Evolutionary conservation across 2,797 vertebrate genomes (phyloP), one percentile per base, ranked within the genome.

Genomic region (Argyrosomus regius): DNA sequence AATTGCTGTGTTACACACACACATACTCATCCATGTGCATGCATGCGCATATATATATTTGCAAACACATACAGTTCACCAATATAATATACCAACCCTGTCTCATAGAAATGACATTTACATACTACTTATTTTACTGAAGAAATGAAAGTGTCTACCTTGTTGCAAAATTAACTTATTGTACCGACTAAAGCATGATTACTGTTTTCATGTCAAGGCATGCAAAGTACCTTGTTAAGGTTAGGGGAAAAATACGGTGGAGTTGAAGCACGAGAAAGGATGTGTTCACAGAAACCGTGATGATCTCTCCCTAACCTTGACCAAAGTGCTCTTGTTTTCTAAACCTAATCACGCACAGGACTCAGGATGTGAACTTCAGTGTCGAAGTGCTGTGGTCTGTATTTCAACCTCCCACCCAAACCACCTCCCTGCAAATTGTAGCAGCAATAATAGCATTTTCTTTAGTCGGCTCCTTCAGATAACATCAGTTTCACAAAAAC

Each of bases 1-100:
- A 92, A 90, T 93, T 77, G 81, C 88, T 86, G 86, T 62, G 22
- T 87, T 87, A 85, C 79, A 84, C 74, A 80, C 66, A 35, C 35
- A 35, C 35, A 35, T 2, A 8, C 35, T 35, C 35, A 35, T 39
- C 35, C 35, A 9, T 78, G 72, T 76, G 72, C 66, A 63, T 48
- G 43, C 77, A 56, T 22, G 17, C 62, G 41, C 60, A 31, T 67
- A 81, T 64, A 78, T 74, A 78, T 74, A 68, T 81, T 77, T 84
- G 31, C 54, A 61, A 77, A 68, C 56, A n/a, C 63, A 69, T 62
- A 54, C 68, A 45, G 16, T 75, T 68, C 63, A 68, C 26, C 62
- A 60, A 58, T 48, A 57, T 18, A 68, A 14, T 75, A 64, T 39
- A n/a, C 4, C 18, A 57, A 54, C 45, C 3, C 1, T 22, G 22